Base-by-base conservation (phyloP, 2,888 invertebrate species). In the Amitus sp. region DNA sequence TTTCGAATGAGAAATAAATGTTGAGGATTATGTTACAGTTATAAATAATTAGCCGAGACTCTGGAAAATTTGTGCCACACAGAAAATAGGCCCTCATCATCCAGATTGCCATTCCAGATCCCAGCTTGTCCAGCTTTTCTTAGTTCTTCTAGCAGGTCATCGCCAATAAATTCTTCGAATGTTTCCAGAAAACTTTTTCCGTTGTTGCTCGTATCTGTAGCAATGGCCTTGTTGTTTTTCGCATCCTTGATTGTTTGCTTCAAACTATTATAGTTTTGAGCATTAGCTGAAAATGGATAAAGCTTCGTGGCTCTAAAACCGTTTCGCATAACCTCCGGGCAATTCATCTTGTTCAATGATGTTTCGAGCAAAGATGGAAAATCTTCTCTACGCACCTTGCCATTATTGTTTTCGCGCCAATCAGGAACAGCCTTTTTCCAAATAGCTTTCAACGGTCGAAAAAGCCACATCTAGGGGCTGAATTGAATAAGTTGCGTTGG, bases 401-500 rank as follows among this genome's bases (percentile, higher is more conserved):
- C 47, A 2, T 57, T 7, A 46, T 60, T 51, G 7, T 52, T 18
- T 17, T 49, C 7, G 5, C 58, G 48, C 62, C 63, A 63, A 18
- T 63, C 33, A 7, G 33, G 9, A 20, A 58, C 50, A 1, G 9
- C 40, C 15, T 57, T 17, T 13, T 43, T 48, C 58, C 63, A 66
- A 2, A 19, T 51, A 20, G 15, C 40, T 59, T 66, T 62, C 9
- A 72, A 56, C 1, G 71, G 66, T 7, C 51, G 30, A 51, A 72
- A 72, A 2, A 72, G 63, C 63, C 2, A 69, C 69, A 40, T 73
- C 71, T 19, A 62, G 53, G 12, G 68, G 69, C 27, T 71, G 68
- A 3, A 61, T 50, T 6, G 79, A 60, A 55, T 79, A 79, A 6
- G 79, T 79, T 0, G 79, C 70, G 63, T 82, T 82, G 15, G 81